Evolutionary conservation across 2,888 invertebrate genomes (phyloP).

Genomic region (Eulithis testata): DNA sequence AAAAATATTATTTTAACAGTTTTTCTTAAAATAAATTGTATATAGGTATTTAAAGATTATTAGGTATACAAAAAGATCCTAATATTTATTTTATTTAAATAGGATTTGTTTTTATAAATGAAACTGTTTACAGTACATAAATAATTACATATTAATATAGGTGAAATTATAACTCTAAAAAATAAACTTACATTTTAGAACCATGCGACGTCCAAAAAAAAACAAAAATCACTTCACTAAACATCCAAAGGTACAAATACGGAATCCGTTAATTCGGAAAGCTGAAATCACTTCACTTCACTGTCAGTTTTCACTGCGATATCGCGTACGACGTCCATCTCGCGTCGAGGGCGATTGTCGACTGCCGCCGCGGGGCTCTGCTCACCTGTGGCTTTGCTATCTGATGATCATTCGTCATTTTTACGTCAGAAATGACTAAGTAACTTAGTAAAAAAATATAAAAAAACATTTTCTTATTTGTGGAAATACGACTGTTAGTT

Average conservation of each 20-base stretch:
- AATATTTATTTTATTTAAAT: too few relatives aligned
- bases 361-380: slow-evolving; percentile 46
- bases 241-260: slow-evolving; percentile 32
- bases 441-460: background rate
- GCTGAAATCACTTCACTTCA: slow-evolving; percentile 48
- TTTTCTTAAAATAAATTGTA: too few relatives aligned
- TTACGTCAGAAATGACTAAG: background rate
- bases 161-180: background rate
- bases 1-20: too few relatives aligned
- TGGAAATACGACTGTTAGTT: too few relatives aligned
- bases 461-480: background rate
- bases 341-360: slow-evolving; percentile 43
- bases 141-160: background rate
- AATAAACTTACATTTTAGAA: slow-evolving; percentile 36
- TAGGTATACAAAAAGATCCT: too few relatives aligned
- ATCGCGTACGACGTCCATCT: slow-evolving; percentile 45
- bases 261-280: slow-evolving; percentile 33
- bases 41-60: too few relatives aligned
- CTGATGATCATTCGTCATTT: slow-evolving; percentile 15
- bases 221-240: slow-evolving; percentile 28
- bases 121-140: too few relatives aligned
- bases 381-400: slow-evolving; percentile 53
- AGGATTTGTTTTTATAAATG: too few relatives aligned
- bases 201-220: slow-evolving; percentile 16
- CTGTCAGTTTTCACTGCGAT: slow-evolving; percentile 43